Base-by-base conservation (phyloP, 2,797 vertebrate genomes). In the Anabacerthia variegaticeps region DNA sequence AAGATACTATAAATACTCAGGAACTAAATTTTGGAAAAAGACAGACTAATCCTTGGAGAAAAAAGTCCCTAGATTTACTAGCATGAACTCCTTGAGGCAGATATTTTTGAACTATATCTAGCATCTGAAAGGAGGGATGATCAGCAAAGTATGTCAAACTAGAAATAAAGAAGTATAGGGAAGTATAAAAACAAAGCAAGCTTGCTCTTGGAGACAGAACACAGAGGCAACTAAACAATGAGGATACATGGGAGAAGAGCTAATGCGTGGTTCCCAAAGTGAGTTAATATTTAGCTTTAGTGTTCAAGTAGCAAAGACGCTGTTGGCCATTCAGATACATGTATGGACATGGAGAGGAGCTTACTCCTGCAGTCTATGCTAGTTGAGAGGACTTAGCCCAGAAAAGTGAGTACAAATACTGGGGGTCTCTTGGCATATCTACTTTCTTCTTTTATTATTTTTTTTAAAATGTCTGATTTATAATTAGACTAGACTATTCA, bases 281-380 rank as follows among this genome's bases (percentile, higher is more conserved):
- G 30, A 66, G 24, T 44, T 51, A 48, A 22, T 59, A 41, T 81
- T 71, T 56, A 52, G 1, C 11, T 36, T 65, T 39, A n/a, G 4
- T 24, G 9, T 36, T 93, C 27, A 27, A 76, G 44, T 37, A 63
- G 67, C 23, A 88, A 66, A 32, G 34, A 61, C 1, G 2, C 2
- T 65, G 11, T 10, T 81, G 32, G 14, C 12, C 14, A 56, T 39
- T 44, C 10, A 80, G 46, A 26, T 11, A 22, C 6, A 32, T 17
- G 21, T 63, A 55, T 39, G 30, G 63, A 27, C 4, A 55, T 4
- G 14, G 44, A 48, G 41, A 14, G 41, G 17, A 68, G 9, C 68
- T 54, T 28, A 27, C 12, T 39, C 10, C 9, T 2, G 0, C 13
- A 59, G 3, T 6, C 8, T 30, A 21, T 1, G 3, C 9, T 16